A percentile compares a stretch with the other conserved stretches of the same genome.
These are phyloP conservation scores for Sinocyclocheilus anophthalmus DNA, from an alignment of 2,113 vertebrate genomes.

Conservation along the genomic window DNA sequence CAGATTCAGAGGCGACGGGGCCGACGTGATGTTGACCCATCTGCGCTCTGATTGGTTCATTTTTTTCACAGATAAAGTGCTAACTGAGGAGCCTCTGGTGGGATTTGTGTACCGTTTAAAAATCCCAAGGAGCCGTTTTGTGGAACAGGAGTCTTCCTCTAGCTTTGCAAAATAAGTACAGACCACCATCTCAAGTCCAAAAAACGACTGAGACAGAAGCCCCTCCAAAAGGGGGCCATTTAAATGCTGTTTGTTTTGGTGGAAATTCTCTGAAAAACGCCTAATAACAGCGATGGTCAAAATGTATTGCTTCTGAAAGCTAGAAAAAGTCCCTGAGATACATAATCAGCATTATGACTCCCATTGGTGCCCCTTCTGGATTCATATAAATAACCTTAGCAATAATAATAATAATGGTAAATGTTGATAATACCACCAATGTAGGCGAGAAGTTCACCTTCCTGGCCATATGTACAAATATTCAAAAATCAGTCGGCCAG, in stretches of 20 bases:
- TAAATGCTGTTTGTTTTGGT: constrained; percentile 60
- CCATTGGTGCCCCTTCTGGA: constrained; percentile 65
- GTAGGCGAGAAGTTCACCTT: constrained; percentile 51
- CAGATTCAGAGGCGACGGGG: constrained; percentile 57
- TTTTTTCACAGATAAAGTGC: constrained; percentile 81
- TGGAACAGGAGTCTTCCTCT: constrained; percentile 58
- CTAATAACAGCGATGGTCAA: constrained; percentile 74
- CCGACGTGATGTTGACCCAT: neutral
- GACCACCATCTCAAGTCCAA: constrained; percentile 50
- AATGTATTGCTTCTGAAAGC: constrained; percentile 76
- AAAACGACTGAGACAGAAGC: constrained; percentile 14
- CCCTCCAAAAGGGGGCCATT: constrained; percentile 22
- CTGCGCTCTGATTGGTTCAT: constrained; percentile 47
- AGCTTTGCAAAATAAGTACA: constrained; percentile 60
- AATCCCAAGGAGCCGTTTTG: constrained; percentile 62
- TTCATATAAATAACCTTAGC: constrained; percentile 61
- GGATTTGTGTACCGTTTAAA: constrained; percentile 71
- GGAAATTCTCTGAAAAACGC: constrained; percentile 54
- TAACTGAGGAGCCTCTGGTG: constrained; percentile 72
- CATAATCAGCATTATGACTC: constrained; percentile 73
- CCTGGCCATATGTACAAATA: constrained; percentile 51
- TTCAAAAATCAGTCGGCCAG: constrained; percentile 36
- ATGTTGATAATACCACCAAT: constrained; percentile 49
- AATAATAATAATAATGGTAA: constrained; percentile 54
- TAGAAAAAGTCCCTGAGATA: constrained; percentile 81